Base-by-base conservation (phyloP, 2,888 invertebrate species). In the Drosophila stalkeri region DNA sequence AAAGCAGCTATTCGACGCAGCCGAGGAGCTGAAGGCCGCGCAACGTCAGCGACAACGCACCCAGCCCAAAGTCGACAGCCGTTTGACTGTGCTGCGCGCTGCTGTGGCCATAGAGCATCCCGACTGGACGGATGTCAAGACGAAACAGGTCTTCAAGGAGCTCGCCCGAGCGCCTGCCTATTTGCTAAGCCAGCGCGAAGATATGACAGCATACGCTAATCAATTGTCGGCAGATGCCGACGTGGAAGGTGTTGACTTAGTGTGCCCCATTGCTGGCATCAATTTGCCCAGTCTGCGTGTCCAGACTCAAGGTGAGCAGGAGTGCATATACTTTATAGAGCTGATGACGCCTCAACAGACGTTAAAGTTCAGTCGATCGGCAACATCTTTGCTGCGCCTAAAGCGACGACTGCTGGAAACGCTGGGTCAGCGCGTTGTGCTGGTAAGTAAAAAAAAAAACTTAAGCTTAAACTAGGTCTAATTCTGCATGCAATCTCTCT, bases 11-110 rank as follows among this genome's bases (percentile, higher is more conserved):
- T 72, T 91, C 6, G 72, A 81, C 6, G 84, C 84, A 9, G 86
- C 92, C 23, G 82, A 91, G 6, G 75, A 86, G 27, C 61, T 92
- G 0, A 91, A 91, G 41, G 54, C 69, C 0, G 12, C 35, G 4
- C 82, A 85, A 37, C 76, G 64, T 2, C 80, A 67, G 14, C 77
- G 80, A 11, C 85, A 85, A 3, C 74, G 80, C 3, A 72, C 67
- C 4, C 89, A 91, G 33, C 87, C 90, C 0, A 93, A 93, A 69
- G 90, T 93, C 6, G 92, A 93, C 46, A 92, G 90, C 43, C 88
- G 93, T 0, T 47, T 91, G 9, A 85, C 75, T n/a, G 86, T 92
- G 5, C 64, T 93, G n/a, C 76, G 90, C 1, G 81, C 92, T 5
- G 91, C 91, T 14, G 81, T 90, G 4, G 83, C 91, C 23, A 92